Conservation (phyloP, 2,797 vertebrate species). For the Ibycter americanus region DNA sequence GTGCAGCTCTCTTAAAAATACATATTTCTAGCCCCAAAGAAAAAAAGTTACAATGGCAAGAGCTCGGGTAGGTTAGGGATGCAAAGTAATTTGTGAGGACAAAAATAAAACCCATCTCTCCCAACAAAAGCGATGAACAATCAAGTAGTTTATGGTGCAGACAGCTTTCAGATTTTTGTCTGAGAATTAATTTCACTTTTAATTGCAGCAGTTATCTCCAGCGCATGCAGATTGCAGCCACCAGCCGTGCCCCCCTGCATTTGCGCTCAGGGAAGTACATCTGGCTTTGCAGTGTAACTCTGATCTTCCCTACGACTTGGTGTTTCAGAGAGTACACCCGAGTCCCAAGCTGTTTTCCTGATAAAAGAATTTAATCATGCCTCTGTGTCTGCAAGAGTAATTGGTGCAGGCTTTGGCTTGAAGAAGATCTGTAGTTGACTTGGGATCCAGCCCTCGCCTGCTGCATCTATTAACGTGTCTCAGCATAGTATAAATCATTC, state of each 20-base stretch:
- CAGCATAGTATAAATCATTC: not conserved
- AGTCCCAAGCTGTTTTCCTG: not conserved
- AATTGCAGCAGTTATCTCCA: not conserved
- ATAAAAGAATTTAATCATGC: not conserved
- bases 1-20: too few relatives aligned
- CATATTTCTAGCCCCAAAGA: too few relatives aligned
- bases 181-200: too few relatives aligned
- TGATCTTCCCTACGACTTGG: rapidly evolving
- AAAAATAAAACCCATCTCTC: too few relatives aligned
- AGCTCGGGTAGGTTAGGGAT: too few relatives aligned
- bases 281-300: rapidly evolving
- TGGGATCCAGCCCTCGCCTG: not conserved
- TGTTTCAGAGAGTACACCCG: rapidly evolving
- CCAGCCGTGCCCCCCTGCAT: not conserved
- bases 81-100: too few relatives aligned
- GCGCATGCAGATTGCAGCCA: rapidly evolving
- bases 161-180: too few relatives aligned
- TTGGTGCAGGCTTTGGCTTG: not conserved
- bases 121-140: too few relatives aligned
- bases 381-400: not conserved
- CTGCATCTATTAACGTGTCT: not conserved
- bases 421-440: not conserved
- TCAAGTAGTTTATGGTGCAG: too few relatives aligned
- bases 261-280: rapidly evolving
- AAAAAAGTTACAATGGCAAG: too few relatives aligned